Conservation (phyloP, 2,888 invertebrate species). For the Tupiocoris notatus region DNA sequence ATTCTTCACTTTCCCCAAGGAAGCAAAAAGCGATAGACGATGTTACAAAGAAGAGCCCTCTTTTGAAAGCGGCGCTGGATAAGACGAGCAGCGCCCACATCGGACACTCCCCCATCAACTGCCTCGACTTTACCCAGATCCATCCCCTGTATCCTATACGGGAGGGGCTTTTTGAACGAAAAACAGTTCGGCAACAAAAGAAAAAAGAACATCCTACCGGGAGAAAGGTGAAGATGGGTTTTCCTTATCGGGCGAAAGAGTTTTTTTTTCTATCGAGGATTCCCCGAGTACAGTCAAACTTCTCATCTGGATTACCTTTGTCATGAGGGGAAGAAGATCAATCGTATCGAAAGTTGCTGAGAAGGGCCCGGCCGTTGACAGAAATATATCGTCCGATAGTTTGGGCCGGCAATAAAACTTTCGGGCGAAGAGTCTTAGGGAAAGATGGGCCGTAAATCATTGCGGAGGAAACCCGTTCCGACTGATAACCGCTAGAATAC, state of each 20-base stretch:
- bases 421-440: not conserved
- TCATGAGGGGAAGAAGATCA: not conserved
- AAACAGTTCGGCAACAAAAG: slow-evolving; percentile 22
- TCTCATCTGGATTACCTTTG: not conserved
- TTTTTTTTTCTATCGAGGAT: not conserved
- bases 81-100: not conserved
- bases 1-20: not conserved
- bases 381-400: not conserved
- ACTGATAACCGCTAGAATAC: not conserved
- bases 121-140: not conserved
- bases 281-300: not conserved
- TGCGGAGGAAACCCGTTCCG: not conserved
- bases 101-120: too few species aligned
- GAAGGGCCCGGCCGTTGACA: not conserved
- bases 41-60: not conserved
- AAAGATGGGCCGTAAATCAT: not conserved
- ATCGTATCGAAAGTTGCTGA: not conserved
- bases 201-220: not conserved
- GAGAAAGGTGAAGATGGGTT: not conserved
- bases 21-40: not conserved
- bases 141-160: not conserved
- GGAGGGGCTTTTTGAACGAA: not conserved
- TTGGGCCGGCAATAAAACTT: not conserved
- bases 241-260: not conserved
- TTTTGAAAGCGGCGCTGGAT: not conserved